phyloP scores from a whole-genome alignment of 2,797 vertebrate species.

The Parauchenoglanis punctatus region DNA sequence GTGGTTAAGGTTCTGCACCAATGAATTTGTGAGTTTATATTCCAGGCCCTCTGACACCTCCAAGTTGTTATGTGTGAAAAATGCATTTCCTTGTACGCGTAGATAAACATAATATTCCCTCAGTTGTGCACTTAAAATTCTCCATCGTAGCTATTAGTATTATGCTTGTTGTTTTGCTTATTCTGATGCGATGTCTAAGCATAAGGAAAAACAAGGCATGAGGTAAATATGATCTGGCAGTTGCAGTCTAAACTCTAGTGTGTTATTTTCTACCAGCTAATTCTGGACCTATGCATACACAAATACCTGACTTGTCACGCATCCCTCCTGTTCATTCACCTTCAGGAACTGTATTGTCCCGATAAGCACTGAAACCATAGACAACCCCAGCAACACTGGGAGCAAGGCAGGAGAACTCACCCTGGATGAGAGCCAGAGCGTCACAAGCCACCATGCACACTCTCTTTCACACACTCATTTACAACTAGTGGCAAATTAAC shows the following conservation, averaged over 20 bases:
- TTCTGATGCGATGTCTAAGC: background rate
- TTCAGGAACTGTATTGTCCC: background rate
- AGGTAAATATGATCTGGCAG: background rate
- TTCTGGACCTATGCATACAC: background rate
- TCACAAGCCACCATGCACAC: background rate
- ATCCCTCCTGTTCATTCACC: background rate
- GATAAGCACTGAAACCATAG: background rate
- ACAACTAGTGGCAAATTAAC: background rate
- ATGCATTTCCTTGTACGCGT: background rate
- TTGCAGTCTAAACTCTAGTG: background rate
- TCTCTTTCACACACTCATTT: background rate
- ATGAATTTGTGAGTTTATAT: slow-evolving; percentile 8
- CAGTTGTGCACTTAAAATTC: background rate
- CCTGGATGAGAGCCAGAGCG: too few species aligned
- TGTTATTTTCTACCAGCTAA: background rate
- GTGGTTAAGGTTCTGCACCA: slow-evolving; percentile 6
- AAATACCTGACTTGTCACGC: background rate
- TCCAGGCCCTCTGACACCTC: background rate
- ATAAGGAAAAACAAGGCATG: background rate
- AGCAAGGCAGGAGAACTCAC: background rate
- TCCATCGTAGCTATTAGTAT: background rate
- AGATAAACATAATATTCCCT: background rate
- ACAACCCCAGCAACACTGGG: background rate
- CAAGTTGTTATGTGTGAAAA: background rate
- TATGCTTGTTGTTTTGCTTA: background rate